Base-by-base conservation (phyloP, 2,888 invertebrate genomes). In the Lepidochitona cinerea region DNA sequence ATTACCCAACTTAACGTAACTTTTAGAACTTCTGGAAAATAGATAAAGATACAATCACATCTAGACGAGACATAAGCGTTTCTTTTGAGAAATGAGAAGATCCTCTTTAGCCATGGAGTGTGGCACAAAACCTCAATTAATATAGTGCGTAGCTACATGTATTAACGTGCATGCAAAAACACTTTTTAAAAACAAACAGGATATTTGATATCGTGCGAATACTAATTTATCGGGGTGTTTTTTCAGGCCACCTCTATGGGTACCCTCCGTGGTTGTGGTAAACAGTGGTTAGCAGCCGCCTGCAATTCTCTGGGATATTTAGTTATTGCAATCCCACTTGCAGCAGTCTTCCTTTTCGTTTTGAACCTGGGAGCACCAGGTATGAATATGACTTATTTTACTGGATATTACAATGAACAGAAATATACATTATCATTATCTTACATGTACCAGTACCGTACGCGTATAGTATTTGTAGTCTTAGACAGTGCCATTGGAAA, bases 241-340 rank as follows among this genome's bases (percentile, higher is more conserved):
- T 23, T 49, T 49, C 64, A 66, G 66, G 66, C 66, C 3, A 66
- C 2, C 4, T 66, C 66, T 1, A 66, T 66, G 66, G 66, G 66
- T 12, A 36, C 66, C 18, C 35, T 66, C 14, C 35, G 66, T 36
- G 66, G 66, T 12, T 35, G 37, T 35, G 66, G 66, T 2, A 1
- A 37, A 2, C 66, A 66, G 37, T 18, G 18, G 18, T 23, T 35
- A 23, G 66, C 23, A 7, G 66, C 66, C 66, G 35, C 37, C 37
- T 35, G 35, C 35, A 66, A 36, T 37, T n/a, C 29, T 36, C 14
- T 66, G 35, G 66, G 37, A 32, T 66, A 37, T 33, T 36, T 66
- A 3, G n/a, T 14, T 18, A 35, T 66, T 2, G 14, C 66, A 3
- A n/a, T 29, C 18, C 66, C 66, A 12, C 9, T 66, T 2, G 35